Evolutionary conservation across 2,797 vertebrate species (phyloP).

Genomic region (Vespertilio murinus): DNA sequence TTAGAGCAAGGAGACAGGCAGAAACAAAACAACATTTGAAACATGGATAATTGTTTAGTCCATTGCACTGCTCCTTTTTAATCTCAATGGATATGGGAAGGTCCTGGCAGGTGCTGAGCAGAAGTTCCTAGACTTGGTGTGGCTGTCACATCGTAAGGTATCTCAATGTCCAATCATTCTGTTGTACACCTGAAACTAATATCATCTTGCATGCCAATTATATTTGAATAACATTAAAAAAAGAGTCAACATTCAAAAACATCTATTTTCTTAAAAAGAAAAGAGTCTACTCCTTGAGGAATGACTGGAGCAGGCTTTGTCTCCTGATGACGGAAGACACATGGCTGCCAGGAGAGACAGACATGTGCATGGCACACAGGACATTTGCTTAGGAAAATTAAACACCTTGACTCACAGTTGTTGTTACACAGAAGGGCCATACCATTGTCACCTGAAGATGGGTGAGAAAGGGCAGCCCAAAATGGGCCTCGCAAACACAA

Average conservation of each 20-base stretch:
- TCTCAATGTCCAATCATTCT: not conserved
- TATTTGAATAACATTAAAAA: not conserved
- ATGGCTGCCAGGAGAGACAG: not conserved
- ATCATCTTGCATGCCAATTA: not conserved
- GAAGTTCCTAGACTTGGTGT: not conserved
- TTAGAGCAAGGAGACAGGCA: not conserved
- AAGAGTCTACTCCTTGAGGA: not conserved
- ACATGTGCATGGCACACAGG: not conserved
- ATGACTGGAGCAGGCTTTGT: not conserved
- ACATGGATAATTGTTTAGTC: no score
- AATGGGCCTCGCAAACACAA: not conserved
- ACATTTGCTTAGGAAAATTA: not conserved
- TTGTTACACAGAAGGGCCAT: not conserved
- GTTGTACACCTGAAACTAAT: not conserved
- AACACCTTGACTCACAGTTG: not conserved
- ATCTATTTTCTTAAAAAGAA: not conserved
- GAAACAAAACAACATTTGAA: not conserved
- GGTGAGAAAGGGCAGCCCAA: not conserved
- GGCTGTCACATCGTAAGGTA: not conserved
- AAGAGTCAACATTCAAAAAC: not conserved
- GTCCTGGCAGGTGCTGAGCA: not conserved
- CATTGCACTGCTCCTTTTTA: not conserved
- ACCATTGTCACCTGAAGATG: not conserved
- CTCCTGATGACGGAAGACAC: not conserved
- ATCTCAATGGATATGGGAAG: not conserved